Conservation (phyloP, 2,113 vertebrate genomes). For the Mus spicilegus region DNA sequence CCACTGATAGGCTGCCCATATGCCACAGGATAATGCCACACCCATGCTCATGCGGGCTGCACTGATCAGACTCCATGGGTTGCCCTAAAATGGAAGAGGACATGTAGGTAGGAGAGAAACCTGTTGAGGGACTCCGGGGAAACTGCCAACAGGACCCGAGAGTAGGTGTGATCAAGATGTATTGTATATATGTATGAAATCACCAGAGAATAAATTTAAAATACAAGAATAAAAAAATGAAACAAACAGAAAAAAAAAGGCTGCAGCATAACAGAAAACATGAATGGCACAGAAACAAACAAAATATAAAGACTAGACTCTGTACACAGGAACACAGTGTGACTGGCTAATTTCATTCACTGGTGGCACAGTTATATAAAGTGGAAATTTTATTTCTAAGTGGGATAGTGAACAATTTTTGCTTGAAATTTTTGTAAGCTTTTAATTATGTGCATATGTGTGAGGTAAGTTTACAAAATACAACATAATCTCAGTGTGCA, state of each 20-base stretch:
- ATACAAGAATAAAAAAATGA: neutral
- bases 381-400: neutral
- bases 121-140: neutral
- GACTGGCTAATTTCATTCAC: neutral
- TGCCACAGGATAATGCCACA: neutral
- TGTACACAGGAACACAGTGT: neutral
- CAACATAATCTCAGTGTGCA: constrained; percentile 11
- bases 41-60: neutral
- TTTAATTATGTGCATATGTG: neutral
- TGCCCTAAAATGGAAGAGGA: neutral
- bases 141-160: neutral
- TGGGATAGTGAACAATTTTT: neutral
- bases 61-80: too few relatives aligned
- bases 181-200: too few relatives aligned
- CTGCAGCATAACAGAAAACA: neutral
- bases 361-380: neutral
- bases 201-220: neutral
- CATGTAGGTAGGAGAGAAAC: neutral
- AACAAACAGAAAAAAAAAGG: neutral
- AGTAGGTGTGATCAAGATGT: neutral
- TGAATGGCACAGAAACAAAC: neutral
- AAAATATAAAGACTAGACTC: neutral
- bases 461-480: constrained; percentile 8
- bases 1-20: neutral
- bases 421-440: neutral